Evolutionary conservation across 2,113 vertebrate species (phyloP), one percentile per base, ranked within the genome.

Genomic region (Vicugna pacos): DNA sequence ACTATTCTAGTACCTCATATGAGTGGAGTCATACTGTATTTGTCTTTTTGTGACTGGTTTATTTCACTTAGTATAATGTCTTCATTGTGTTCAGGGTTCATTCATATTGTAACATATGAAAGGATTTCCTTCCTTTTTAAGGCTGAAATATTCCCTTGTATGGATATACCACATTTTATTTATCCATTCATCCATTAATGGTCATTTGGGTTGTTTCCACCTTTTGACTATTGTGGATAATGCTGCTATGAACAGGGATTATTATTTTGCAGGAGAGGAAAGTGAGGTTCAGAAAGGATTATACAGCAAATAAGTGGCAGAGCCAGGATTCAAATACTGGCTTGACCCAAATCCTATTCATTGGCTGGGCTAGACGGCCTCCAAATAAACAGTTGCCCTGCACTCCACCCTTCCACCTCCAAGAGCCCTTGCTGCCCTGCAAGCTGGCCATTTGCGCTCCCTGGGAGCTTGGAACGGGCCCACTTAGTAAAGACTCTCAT

Each of bases 151-250:
- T 35, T 80, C 69, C 56, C 9, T 42, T 75, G 8, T 46, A 42
- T 28, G 67, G 20, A 32, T 60, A 69, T 58, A 93, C 10, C n/a
- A 50, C 11, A 35, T 79, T 87, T 88, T 80, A 7, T 50, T 70
- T 76, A 70, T 91, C 17, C 26, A 82, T 38, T 70, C 48, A 76
- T 38, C 26, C 60, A 32, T 75, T 32, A 38, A 1, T 30, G 60
- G 86, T 30, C 12, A 77, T 14, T 42, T 64, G 30, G 22, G 32
- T 58, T 65, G n/a, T 42, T 86, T 86, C 67, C 13, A 70, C 56
- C 16, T 48, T 89, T 85, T 56, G 65, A 72, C 73, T 94, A 46
- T 32, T 79, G 83, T 75, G 77, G 89, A 64, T 69, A 82, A 50
- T 79, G 64, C 26, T 79, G 72, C 28, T 82, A 28, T 73, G 13